phyloP scores from a whole-genome alignment of 2,888 invertebrate genomes.

The Caenorhabditis imperialis region DNA sequence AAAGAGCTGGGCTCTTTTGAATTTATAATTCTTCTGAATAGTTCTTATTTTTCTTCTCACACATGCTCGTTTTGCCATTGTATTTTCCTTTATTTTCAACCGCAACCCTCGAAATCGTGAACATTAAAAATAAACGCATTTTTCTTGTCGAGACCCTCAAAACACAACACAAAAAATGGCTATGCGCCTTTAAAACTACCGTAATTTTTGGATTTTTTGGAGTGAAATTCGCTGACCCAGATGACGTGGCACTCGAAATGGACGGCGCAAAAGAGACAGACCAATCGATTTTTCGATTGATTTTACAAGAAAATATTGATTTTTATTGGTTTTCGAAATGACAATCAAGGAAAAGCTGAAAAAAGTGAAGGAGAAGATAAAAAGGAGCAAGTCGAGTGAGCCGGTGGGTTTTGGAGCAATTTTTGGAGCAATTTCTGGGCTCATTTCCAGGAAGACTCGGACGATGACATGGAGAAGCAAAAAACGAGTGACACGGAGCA shows the following conservation, averaged over 20 bases:
- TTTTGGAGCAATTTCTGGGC: not conserved
- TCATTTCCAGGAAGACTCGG: constrained; percentile 5
- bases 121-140: no score
- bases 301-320: no score
- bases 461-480: not conserved
- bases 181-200: no score
- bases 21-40: not conserved
- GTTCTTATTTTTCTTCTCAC: not conserved
- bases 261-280: no score
- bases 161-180: no score
- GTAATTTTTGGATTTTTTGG: no score
- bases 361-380: constrained; percentile 33
- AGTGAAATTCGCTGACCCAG: no score
- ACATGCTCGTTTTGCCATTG: constrained; percentile 23
- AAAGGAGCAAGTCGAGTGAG: constrained; percentile 11
- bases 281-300: no score
- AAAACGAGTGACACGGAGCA: constrained; percentile 18
- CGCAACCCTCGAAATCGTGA: no score
- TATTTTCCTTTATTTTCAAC: no score
- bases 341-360: constrained; percentile 26
- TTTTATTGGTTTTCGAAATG: constrained; percentile 9
- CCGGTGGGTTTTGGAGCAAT: constrained; percentile 3
- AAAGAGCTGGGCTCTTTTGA: constrained; percentile 43
- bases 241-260: no score
- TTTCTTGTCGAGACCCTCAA: no score